Evolutionary conservation across 2,113 vertebrate genomes (phyloP), one percentile per base, ranked within the genome.

Genomic region (Petrocephalus zakoni): DNA sequence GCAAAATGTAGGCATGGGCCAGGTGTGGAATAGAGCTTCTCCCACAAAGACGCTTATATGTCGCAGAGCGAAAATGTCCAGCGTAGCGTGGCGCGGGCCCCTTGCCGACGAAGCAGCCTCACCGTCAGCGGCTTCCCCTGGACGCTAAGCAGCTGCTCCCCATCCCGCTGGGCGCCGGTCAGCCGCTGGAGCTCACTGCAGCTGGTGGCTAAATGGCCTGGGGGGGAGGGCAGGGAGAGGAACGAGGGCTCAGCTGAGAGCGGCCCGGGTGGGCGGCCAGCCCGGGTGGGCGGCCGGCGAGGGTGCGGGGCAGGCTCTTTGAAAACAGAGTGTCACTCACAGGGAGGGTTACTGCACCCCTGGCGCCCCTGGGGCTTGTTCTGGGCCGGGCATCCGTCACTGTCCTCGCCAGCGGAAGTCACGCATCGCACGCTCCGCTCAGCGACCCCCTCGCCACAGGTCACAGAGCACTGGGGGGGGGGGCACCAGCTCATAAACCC

Each of bases 61-160:
- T 64, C 2, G 61, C 61, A n/a, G n/a, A n/a, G n/a, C n/a, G n/a
- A n/a, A n/a, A 61, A 87, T 25, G 52, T 29, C 17, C 9, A 19
- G n/a, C 25, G 83, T 0, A 42, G 2, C n/a, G 25, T 1, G 10
- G 86, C 55, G 25, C 8, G 22, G 2, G 6, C 11, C n/a, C 47
- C 0, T 47, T 34, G 5, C n/a, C n/a, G 61, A 52, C 22, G 9
- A 49, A 51, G 51, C 61, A 52, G 51, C 89, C 72, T 91, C 91
- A 99, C 98, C 95, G 97, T 97, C 86, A 98, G 91, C 0, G 87
- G 92, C 94, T 96, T 97, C 90, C 97, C 97, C 93, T 96, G 94
- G 88, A 99, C 91, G n/a, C 92, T 94, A 91, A 99, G 94, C 86
- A 96, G 92, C 92, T 98, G 97, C 90, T 99, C 97, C 0, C 96